A percentile compares a stretch with the other conserved stretches of the same genome.
phyloP scores from a whole-genome alignment of 30 jellyfish, hydroid and myxozoan species.

The Aurelia sp. region DNA sequence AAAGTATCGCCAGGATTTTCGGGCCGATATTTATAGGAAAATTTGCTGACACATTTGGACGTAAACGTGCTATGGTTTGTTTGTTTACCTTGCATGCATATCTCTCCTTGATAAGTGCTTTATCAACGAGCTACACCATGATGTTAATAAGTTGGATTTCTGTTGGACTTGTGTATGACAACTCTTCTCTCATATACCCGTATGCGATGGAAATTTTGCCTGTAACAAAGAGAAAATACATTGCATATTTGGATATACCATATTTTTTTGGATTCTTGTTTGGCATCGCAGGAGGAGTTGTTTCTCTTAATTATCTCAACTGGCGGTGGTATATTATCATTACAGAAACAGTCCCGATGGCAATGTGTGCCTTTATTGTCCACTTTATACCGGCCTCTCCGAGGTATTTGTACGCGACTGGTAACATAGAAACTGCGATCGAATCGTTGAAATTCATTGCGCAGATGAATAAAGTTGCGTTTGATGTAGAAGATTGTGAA shows the following conservation, averaged over 20 bases:
- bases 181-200: neutral
- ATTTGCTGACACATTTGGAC: neutral
- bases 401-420: neutral
- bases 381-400: neutral
- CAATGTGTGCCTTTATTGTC: neutral
- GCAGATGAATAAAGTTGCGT: neutral
- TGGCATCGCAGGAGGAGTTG: neutral
- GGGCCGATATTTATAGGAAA: neutral
- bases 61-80: neutral
- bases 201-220: constrained; percentile 1
- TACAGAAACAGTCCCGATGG: neutral
- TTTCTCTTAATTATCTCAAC: neutral
- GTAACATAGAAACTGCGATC: neutral
- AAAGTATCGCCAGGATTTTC: neutral
- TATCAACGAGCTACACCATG: neutral
- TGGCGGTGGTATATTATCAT: neutral
- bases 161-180: neutral
- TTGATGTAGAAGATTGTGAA: neutral
- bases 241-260: neutral
- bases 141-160: neutral
- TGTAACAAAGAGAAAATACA: neutral
- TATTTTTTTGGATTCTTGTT: neutral
- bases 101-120: neutral
- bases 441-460: neutral
- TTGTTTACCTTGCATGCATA: neutral